These are phyloP conservation scores for Abscondita cerata DNA, from an alignment of 2,888 invertebrate genomes.

Conservation along the genomic window DNA sequence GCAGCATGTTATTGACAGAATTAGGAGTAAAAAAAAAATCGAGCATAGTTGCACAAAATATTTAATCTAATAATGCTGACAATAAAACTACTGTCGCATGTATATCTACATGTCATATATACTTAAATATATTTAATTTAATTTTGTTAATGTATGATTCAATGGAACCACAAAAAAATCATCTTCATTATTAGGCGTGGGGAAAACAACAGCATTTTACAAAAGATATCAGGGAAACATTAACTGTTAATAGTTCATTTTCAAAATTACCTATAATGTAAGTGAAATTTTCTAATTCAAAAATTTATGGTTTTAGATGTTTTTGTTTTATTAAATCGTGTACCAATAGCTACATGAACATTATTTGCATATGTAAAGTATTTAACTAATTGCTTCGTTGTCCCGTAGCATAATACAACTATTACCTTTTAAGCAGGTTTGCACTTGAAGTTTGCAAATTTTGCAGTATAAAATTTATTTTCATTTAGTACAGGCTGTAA, in stretches of 20 bases:
- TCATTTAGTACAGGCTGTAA: neutral
- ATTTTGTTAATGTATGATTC: no score
- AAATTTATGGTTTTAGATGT: neutral
- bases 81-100: neutral
- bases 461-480: conserved; percentile 15
- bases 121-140: neutral
- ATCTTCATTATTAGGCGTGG: neutral
- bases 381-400: neutral
- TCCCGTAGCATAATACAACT: neutral
- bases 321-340: neutral
- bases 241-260: neutral
- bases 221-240: neutral
- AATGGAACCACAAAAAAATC: neutral
- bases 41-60: no score
- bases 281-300: conserved; percentile 2
- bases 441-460: conserved; percentile 2
- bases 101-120: neutral
- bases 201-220: conserved; percentile 19
- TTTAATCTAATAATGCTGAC: no score
- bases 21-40: neutral
- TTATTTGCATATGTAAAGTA: conserved; percentile 3
- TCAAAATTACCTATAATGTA: conserved; percentile 11
- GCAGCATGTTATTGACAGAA: conserved; percentile 14
- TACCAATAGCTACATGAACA: neutral
- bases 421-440: conserved; percentile 7